phyloP scores from a whole-genome alignment of 2,113 vertebrate species.

The Carlito syrichta region DNA sequence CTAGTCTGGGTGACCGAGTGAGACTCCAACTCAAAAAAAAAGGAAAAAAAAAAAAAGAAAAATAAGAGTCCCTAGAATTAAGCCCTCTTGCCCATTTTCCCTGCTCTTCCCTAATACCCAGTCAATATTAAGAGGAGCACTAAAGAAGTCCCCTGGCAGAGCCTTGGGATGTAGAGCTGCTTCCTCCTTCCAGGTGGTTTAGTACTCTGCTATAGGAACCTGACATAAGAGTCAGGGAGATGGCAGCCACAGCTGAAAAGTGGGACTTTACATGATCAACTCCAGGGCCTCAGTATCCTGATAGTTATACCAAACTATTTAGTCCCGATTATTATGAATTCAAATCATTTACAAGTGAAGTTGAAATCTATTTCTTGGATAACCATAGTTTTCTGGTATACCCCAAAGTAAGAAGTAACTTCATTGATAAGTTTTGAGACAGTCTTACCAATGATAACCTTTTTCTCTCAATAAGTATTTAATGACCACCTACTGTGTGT shows the following conservation, averaged over 20 bases:
- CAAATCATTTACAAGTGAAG: constrained; percentile 26
- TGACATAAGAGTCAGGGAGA: background rate
- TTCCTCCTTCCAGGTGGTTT: background rate
- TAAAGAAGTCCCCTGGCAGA: background rate
- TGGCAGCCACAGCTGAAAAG: background rate
- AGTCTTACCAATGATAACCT: background rate
- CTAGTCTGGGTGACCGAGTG: too few relatives aligned
- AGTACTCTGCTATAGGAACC: background rate
- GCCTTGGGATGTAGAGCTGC: background rate
- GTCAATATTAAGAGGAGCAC: background rate
- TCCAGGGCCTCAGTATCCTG: background rate
- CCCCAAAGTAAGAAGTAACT: constrained; percentile 14
- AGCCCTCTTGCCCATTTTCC: background rate
- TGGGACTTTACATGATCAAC: background rate
- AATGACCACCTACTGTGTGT: background rate
- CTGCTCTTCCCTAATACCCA: background rate
- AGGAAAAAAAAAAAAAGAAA: too few relatives aligned
- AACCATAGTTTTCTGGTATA: background rate
- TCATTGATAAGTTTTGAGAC: constrained; percentile 9
- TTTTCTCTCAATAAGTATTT: background rate
- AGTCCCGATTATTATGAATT: constrained; percentile 11
- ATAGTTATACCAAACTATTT: background rate
- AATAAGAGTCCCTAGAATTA: background rate
- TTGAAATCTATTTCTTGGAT: constrained; percentile 36
- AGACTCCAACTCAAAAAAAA: too few relatives aligned